Percentiles rank a stretch among this genome's conserved stretches.
phyloP scores from a whole-genome alignment of 2,113 vertebrate species.

The Rana temporaria region DNA sequence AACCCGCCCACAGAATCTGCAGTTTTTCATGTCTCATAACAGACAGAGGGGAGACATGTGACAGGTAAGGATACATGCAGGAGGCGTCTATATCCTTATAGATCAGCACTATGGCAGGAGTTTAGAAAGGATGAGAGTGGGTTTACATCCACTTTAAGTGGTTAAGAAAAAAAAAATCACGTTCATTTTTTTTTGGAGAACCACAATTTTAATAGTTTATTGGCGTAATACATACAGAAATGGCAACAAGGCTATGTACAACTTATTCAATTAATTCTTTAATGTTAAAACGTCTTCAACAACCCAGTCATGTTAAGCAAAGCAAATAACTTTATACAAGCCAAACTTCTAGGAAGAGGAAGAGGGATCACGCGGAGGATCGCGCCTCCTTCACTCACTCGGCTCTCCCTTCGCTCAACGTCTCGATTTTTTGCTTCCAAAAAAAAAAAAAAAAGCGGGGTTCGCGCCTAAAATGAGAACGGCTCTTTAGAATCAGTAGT shows the following conservation, averaged over 20 bases:
- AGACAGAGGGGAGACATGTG: no score
- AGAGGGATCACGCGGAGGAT: slow-evolving; percentile 73
- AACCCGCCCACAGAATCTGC: no score
- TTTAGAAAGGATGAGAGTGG: no score
- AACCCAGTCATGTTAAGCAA: slow-evolving; percentile 77
- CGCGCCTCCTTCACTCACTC: slow-evolving; percentile 65
- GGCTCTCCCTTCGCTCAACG: slow-evolving; percentile 72
- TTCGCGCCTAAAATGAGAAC: slow-evolving; percentile 71
- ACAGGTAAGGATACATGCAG: no score
- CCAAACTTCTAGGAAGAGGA: slow-evolving; percentile 78
- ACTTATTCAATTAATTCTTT: slow-evolving; percentile 63
- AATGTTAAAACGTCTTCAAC: slow-evolving; percentile 68
- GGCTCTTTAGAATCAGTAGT: slow-evolving; percentile 83
- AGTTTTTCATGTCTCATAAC: no score
- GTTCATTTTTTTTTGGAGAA: background rate
- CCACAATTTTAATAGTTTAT: slow-evolving; percentile 46
- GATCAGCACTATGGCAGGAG: no score
- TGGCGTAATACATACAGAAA: slow-evolving; percentile 44
- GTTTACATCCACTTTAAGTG: no score
- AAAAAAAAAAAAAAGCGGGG: slow-evolving; percentile 55
- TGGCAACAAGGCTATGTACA: slow-evolving; percentile 42
- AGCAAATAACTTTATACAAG: slow-evolving; percentile 66
- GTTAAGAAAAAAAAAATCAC: no score
- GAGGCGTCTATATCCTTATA: no score
- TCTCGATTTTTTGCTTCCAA: slow-evolving; percentile 33